phyloP scores from a whole-genome alignment of 2,888 invertebrate species.

The Melolontha melolontha region DNA sequence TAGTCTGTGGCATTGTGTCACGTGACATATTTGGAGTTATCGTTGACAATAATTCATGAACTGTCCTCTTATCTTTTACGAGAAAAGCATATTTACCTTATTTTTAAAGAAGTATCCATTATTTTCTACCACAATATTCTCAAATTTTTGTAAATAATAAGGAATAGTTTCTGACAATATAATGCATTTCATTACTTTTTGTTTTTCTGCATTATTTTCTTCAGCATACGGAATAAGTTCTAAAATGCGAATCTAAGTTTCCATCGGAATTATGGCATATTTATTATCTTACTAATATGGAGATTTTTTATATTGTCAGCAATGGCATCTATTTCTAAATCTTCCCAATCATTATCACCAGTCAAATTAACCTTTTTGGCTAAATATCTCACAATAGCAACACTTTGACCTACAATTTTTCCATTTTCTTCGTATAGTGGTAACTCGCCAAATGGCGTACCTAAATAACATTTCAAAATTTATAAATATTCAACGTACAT shows the following conservation, averaged over 20 bases:
- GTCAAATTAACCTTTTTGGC: slow-evolving; percentile 70
- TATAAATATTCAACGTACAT: too few relatives aligned
- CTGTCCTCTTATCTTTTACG: too few relatives aligned
- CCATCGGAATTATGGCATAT: not conserved
- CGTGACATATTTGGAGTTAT: too few relatives aligned
- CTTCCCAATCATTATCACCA: slow-evolving; percentile 69
- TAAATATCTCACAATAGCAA: slow-evolving; percentile 72
- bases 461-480: too few relatives aligned
- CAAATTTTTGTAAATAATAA: slow-evolving; percentile 69
- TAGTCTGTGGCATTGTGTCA: too few relatives aligned
- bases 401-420: slow-evolving; percentile 70
- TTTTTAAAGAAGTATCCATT: slow-evolving; percentile 70
- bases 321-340: slow-evolving; percentile 71
- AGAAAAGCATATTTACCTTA: slow-evolving; percentile 31
- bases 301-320: slow-evolving; percentile 72
- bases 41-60: too few relatives aligned
- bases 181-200: slow-evolving; percentile 66
- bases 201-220: slow-evolving; percentile 67
- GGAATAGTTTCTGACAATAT: slow-evolving; percentile 68
- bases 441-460: slow-evolving; percentile 72
- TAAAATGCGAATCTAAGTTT: slow-evolving; percentile 48
- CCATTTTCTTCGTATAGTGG: slow-evolving; percentile 74
- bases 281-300: slow-evolving; percentile 64
- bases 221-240: slow-evolving; percentile 69
- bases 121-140: slow-evolving; percentile 70